Percentiles rank a stretch among this genome's conserved stretches.
These are phyloP conservation scores for Philaenus spumarius DNA, from an alignment of 1,140 invertebrate species.

Conservation along the genomic window DNA sequence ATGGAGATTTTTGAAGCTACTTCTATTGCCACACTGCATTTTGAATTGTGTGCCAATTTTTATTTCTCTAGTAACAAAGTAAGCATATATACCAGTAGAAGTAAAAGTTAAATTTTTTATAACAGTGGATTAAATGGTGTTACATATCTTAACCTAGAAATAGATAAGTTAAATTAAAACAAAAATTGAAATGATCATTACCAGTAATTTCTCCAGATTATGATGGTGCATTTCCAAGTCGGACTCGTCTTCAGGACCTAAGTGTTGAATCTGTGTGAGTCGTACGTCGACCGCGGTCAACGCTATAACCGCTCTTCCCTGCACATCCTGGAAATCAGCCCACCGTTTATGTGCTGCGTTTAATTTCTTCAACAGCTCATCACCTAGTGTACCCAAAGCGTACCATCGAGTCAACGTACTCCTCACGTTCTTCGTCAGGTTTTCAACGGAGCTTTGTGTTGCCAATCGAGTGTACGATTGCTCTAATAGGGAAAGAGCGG, in stretches of 20 bases:
- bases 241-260: constrained; percentile 43
- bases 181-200: neutral
- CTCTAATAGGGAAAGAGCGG: constrained; percentile 49
- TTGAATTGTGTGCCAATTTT: too few relatives aligned
- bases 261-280: constrained; percentile 58
- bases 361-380: neutral
- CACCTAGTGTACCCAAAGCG: constrained; percentile 43
- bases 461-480: constrained; percentile 51
- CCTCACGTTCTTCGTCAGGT: constrained; percentile 45
- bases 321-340: constrained; percentile 41
- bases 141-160: too few relatives aligned
- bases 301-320: constrained; percentile 58
- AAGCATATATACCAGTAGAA: too few relatives aligned
- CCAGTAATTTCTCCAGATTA: constrained; percentile 19
- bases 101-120: too few relatives aligned
- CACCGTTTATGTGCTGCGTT: constrained; percentile 26
- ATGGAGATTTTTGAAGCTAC: too few relatives aligned
- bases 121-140: too few relatives aligned
- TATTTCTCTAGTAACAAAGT: too few relatives aligned
- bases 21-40: too few relatives aligned
- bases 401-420: constrained; percentile 52
- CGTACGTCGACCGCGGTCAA: constrained; percentile 60
- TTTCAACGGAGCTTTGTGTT: constrained; percentile 44
- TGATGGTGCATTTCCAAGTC: constrained; percentile 7
- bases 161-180: neutral